Evolutionary conservation across 1,140 invertebrate genomes (phyloP).

Genomic region (Drosophila dunni): DNA sequence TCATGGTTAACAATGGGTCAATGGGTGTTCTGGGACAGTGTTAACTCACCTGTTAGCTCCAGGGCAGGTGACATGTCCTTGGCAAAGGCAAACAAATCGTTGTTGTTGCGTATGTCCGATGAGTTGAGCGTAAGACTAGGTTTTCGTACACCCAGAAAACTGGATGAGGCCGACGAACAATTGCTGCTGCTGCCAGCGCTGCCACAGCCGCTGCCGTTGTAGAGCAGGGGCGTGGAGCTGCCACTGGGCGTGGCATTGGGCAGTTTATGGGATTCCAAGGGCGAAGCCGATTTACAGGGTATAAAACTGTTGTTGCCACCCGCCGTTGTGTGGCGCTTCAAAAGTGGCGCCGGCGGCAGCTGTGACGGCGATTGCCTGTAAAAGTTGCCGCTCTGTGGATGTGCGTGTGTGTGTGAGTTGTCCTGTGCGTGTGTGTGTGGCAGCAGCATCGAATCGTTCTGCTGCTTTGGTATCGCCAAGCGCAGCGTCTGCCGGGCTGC

Average conservation of each 20-base stretch:
- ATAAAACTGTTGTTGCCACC: constrained; percentile 40
- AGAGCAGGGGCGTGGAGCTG: constrained; percentile 28
- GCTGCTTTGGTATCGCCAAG: constrained; percentile 80
- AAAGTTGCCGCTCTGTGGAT: constrained; percentile 44
- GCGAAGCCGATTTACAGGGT: constrained; percentile 72
- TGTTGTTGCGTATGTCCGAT: constrained; percentile 77
- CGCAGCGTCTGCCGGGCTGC: constrained; percentile 78
- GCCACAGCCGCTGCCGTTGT: constrained; percentile 15
- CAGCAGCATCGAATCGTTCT: constrained; percentile 52
- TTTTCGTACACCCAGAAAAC: constrained; percentile 73
- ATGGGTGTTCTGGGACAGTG: not conserved
- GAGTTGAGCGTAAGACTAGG: constrained; percentile 77
- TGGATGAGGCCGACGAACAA: constrained; percentile 45
- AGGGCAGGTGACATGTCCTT: constrained; percentile 79
- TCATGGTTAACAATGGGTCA: no score
- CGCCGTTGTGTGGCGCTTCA: constrained; percentile 53
- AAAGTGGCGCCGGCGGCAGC: constrained; percentile 74
- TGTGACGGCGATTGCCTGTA: constrained; percentile 77
- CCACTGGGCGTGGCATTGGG: constrained; percentile 71
- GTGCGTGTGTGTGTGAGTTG: not conserved
- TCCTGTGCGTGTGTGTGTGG: constrained; percentile 30
- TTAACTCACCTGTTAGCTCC: constrained; percentile 61
- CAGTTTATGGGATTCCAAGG: constrained; percentile 75
- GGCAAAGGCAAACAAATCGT: constrained; percentile 77
- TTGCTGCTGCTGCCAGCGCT: constrained; percentile 38